Evolutionary conservation across 1,140 invertebrate species (phyloP), one percentile per base, ranked within the genome.

Genomic region (Atta colombica): DNA sequence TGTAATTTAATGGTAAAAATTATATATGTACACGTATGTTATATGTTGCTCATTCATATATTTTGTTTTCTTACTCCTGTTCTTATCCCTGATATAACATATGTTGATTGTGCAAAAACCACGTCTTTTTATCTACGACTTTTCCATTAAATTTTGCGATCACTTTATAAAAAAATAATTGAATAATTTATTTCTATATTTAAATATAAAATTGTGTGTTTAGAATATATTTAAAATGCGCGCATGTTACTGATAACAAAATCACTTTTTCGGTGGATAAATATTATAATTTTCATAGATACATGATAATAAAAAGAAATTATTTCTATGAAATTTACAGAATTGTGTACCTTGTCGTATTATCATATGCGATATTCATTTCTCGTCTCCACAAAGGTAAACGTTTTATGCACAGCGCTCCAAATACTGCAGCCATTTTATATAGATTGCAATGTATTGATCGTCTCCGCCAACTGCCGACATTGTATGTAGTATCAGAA

Each of bases 381-480:
- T 77, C 51, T 28, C 74, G 21, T 78, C 82, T 65, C 49, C 39
- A 28, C 49, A 45, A 58, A 55, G n/a, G 28, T 71, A 18, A 69
- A 55, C 89, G 75, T 81, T 90, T 90, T 91, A 91, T 91, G 86
- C 90, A 89, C 80, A 51, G 85, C 74, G 78, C 87, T 90, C 85
- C 87, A 93, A 93, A 94, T 92, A 91, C 90, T 94, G 93, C 93
- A 95, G 94, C 95, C 94, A 95, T 95, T 95, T 95, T 95, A 93
- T 95, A 95, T 94, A 94, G 94, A 95, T 95, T 95, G 94, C 93
- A 94, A 94, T 91, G 94, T 95, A 95, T 95, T 95, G 95, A 95
- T 95, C 95, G 94, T 91, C 92, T 90, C 90, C 91, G 92, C 89
- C 92, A 91, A 93, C 92, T 93, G 91, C 93, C 93, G 92, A 93